Evolutionary conservation across 2,797 vertebrate species (phyloP), one percentile per base, ranked within the genome.

Genomic region (Clarias platycephalus): DNA sequence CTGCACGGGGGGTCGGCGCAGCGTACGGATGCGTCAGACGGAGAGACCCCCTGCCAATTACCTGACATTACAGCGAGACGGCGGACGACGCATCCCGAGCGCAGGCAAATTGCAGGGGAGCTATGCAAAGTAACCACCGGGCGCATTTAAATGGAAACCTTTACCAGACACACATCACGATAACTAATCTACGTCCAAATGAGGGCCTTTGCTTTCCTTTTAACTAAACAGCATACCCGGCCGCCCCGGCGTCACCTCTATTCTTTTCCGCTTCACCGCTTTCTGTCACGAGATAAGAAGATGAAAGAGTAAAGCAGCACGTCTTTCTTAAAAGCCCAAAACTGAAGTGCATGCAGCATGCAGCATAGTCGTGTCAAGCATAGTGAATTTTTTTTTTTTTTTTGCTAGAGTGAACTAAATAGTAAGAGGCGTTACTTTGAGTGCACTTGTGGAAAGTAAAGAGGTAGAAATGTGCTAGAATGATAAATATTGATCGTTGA

Each of bases 71-170:
- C 91, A 88, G 91, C 89, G 88, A 89, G 90, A 90, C 91, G 92
- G 91, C 92, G 91, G 92, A 90, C 93, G 87, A 90, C 94, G 94
- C 93, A 89, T 92, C 90, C 92, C 91, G 92, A 95, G 93, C 93
- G 93, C 93, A 92, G 90, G 86, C 91, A 94, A 95, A 96, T 95
- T 95, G 94, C 94, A 95, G 94, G 94, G 94, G 90, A 91, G 92
- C 93, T 92, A 95, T 95, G 95, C 94, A 94, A 94, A 94, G 94
- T 95, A 95, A 95, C 93, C 93, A 94, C 92, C 88, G 91, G 93
- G 93, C 91, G 94, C 95, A 95, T 95, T 96, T 96, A 95, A 96
- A 96, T 93, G 94, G 94, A 95, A 95, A 95, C 94, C 94, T 96
- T 96, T 96, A 96, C 95, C 94, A 95, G 95, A 96, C 94, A 92